A percentile compares a stretch with the other conserved stretches of the same genome.
Conservation (phyloP, 2,888 invertebrate species). For the Amphiduros pacificus region DNA sequence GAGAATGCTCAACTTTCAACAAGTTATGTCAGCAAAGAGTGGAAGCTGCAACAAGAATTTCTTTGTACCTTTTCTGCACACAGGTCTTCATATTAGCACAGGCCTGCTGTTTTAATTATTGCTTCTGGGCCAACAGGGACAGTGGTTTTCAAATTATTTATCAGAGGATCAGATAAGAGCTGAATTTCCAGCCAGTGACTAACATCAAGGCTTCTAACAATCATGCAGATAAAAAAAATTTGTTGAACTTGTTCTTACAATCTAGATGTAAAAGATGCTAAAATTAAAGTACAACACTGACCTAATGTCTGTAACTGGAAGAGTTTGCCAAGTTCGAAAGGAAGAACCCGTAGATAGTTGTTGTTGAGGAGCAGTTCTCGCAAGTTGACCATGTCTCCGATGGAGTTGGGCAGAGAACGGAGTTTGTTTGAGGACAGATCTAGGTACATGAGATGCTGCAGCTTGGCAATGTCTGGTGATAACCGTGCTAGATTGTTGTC, state of each 20-base stretch:
- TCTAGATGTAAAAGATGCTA: neutral
- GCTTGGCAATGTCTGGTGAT: constrained; percentile 85
- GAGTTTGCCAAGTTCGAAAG: constrained; percentile 95
- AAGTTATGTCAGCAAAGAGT: no score
- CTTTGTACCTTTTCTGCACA: no score
- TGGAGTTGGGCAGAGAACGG: constrained; percentile 89
- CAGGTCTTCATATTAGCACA: no score
- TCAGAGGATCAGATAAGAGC: no score
- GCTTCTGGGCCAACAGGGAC: no score
- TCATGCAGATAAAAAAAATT: neutral
- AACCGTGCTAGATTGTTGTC: constrained; percentile 91
- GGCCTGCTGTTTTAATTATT: no score
- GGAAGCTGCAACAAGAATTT: no score
- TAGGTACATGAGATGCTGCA: constrained; percentile 81
- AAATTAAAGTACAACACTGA: constrained; percentile 60
- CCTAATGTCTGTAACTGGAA: constrained; percentile 94
- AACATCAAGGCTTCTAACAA: neutral
- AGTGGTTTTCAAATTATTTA: no score
- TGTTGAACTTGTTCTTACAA: neutral
- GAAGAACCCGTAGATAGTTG: constrained; percentile 90
- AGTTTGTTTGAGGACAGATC: constrained; percentile 95
- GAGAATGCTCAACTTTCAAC: no score
- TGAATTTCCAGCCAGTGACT: neutral
- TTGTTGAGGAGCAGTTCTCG: constrained; percentile 92
- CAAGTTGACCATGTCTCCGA: constrained; percentile 94